Percentiles rank a stretch among this genome's conserved stretches.
These are phyloP conservation scores for Lindbergichthys nudifrons DNA, from an alignment of 2,797 vertebrate species.

Conservation along the genomic window DNA sequence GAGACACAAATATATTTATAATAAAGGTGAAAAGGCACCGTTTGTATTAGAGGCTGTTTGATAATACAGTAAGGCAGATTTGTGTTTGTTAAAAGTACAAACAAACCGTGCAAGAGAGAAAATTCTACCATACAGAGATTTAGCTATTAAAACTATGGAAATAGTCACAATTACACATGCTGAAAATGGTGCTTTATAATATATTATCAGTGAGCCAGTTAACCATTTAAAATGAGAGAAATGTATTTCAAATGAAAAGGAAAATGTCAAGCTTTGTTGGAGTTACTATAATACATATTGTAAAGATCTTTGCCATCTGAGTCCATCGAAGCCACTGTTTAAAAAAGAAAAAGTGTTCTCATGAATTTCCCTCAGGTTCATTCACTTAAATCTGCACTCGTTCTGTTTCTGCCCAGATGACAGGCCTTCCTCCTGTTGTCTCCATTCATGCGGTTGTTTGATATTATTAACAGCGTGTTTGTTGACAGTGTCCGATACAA, in stretches of 20 bases:
- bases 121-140: not conserved
- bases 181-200: not conserved
- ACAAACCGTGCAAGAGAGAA: not conserved
- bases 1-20: slow-evolving; percentile 1
- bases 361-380: slow-evolving; percentile 27
- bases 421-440: slow-evolving; percentile 14
- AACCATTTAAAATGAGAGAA: not conserved
- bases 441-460: slow-evolving; percentile 44
- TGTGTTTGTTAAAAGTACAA: not conserved
- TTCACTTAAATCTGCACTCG: slow-evolving; percentile 34
- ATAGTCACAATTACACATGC: too few species aligned
- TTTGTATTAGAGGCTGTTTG: not conserved
- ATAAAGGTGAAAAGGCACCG: not conserved
- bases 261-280: too few species aligned
- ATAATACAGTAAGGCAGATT: not conserved
- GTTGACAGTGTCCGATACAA: slow-evolving; percentile 19
- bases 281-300: not conserved
- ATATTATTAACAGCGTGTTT: slow-evolving; percentile 51
- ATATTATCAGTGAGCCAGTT: not conserved
- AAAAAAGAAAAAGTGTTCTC: not conserved
- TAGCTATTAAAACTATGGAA: not conserved
- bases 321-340: slow-evolving; percentile 2
- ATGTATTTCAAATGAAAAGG: not conserved
- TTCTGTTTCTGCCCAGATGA: slow-evolving; percentile 39
- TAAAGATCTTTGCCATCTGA: slow-evolving; percentile 1